phyloP scores from a whole-genome alignment of 2,888 invertebrate species.

The Andrena marginata region DNA sequence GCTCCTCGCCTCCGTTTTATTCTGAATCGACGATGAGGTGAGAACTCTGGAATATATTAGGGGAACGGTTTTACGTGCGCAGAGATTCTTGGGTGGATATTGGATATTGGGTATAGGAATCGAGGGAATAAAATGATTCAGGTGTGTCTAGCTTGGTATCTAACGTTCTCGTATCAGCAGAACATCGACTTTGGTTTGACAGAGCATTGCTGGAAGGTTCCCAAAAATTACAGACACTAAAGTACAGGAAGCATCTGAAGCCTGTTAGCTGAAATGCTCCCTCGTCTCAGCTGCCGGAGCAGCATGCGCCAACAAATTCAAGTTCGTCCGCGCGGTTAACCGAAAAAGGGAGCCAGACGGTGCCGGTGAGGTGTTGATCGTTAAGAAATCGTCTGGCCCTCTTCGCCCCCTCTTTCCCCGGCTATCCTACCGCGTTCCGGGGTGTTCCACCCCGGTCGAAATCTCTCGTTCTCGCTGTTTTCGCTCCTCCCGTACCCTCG shows the following conservation, averaged over 20 bases:
- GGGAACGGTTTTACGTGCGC: background rate
- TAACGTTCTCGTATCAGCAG: no score
- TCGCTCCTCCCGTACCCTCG: conserved; percentile 25
- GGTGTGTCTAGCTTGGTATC: no score
- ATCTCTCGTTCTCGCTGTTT: conserved; percentile 42
- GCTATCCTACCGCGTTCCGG: background rate
- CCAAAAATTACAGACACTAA: no score
- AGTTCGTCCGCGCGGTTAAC: conserved; percentile 45
- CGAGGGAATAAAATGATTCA: no score
- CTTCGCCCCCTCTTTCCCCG: background rate
- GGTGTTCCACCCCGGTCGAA: conserved; percentile 21
- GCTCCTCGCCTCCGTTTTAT: conserved; percentile 38
- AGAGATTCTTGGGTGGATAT: background rate
- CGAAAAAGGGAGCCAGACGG: background rate
- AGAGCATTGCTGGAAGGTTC: no score
- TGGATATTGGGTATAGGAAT: no score
- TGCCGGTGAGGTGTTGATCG: conserved; percentile 25
- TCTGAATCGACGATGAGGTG: background rate
- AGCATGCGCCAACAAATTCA: conserved; percentile 21
- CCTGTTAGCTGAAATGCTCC: no score
- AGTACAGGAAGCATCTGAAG: no score
- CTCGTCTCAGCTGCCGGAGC: background rate
- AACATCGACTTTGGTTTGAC: no score
- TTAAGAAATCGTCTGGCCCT: conserved; percentile 56
- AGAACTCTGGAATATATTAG: background rate